Base-by-base conservation (phyloP, 2,113 vertebrate genomes). In the Passer domesticus region DNA sequence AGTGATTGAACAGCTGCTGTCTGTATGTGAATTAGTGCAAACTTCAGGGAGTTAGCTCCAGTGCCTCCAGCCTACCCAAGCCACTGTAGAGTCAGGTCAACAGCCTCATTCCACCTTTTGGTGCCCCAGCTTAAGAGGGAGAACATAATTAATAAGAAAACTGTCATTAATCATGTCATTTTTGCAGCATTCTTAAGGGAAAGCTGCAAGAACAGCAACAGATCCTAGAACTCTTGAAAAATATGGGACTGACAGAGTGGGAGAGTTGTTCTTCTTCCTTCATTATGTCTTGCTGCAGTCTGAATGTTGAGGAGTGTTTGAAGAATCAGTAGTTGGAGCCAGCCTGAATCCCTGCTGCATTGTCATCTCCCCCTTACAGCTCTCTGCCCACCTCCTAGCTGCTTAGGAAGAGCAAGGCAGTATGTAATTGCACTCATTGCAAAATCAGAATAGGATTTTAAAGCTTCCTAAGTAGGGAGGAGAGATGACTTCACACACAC, bases 1-100 rank as follows among this genome's bases (percentile, higher is more conserved):
- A 93, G 64, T 28, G 64, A 47, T 74, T 83, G 76, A 91, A 46
- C 37, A 60, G 68, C 74, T 89, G 47, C 68, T 94, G 52, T 77
- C 55, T 74, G 27, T 46, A 17, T 77, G 13, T 11, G 46, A 70
- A 66, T 43, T 66, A 43, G 63, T 63, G 55, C 46, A 85, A 67
- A 69, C 56, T 88, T 80, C 14, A 50, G 59, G 31, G 31, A 37
- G 8, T 8, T 69, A 50, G 59, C 41, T 88, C 33, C 63, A 63
- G 47, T 77, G 75, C 70, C 19, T 83, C 30, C 35, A 78, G 56
- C 58, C 73, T 86, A 31, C 24, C 44, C 64, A 78, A 23, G n/a
- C 64, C 82, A 39, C 47, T 70, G 35, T 13, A 66, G 37, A 69
- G 47, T 80, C 50, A 60, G 6, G 21, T 69, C 47, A 80, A 27